These are phyloP conservation scores for Etheostoma nigrum DNA, from an alignment of 2,797 vertebrate genomes.

Conservation along the genomic window DNA sequence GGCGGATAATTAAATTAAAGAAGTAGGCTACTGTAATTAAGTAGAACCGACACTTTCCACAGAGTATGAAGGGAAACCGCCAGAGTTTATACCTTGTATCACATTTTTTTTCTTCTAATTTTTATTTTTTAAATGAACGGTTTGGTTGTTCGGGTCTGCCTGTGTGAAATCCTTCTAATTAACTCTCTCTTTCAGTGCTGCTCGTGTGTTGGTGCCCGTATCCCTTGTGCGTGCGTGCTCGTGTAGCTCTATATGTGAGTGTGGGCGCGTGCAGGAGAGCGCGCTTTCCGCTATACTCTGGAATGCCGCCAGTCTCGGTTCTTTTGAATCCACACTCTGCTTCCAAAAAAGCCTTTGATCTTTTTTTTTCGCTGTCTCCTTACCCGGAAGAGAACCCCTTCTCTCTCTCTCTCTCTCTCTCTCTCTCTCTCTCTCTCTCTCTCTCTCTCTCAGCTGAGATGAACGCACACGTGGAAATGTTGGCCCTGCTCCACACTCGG, in stretches of 20 bases:
- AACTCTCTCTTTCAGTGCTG: constrained; percentile 47
- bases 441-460: constrained; percentile 93
- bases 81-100: constrained; percentile 52
- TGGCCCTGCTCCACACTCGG: constrained; percentile 93
- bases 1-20: constrained; percentile 75
- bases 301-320: constrained; percentile 89
- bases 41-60: constrained; percentile 56
- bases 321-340: constrained; percentile 89
- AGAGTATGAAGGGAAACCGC: constrained; percentile 52
- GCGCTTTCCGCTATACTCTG: constrained; percentile 89
- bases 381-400: constrained; percentile 98
- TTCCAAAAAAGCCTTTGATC: constrained; percentile 97
- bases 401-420: constrained; percentile 66
- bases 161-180: constrained; percentile 80
- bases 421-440: constrained; percentile 73
- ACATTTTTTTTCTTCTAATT: constrained; percentile 33
- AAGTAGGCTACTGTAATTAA: constrained; percentile 56
- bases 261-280: constrained; percentile 57
- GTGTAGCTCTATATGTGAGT: constrained; percentile 31
- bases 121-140: constrained; percentile 62
- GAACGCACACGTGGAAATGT: constrained; percentile 97
- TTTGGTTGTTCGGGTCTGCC: constrained; percentile 68
- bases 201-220: constrained; percentile 25
- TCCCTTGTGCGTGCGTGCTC: constrained; percentile 27
- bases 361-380: constrained; percentile 90